phyloP scores from a whole-genome alignment of 2,113 vertebrate species.

The Saimiri boliviensis region DNA sequence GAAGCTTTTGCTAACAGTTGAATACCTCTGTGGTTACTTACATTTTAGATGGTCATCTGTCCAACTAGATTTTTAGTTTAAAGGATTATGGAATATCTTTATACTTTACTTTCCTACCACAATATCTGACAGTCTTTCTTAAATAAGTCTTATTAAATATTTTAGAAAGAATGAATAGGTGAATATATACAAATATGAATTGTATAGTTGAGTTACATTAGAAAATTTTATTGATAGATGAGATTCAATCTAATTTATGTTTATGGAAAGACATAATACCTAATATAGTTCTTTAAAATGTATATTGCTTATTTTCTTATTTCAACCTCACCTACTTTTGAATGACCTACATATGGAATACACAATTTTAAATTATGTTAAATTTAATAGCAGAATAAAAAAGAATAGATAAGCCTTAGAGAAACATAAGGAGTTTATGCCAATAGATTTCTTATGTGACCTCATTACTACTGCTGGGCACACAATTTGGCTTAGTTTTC shows the following conservation, averaged over 20 bases:
- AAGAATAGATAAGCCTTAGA: not conserved
- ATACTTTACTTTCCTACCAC: not conserved
- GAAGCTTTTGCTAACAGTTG: not conserved
- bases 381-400: constrained; percentile 3
- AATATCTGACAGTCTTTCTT: not conserved
- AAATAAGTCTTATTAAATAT: not conserved
- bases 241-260: not conserved
- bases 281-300: constrained; percentile 23
- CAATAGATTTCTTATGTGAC: constrained; percentile 51
- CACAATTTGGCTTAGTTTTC: constrained; percentile 54
- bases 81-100: not conserved
- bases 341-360: not conserved
- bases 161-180: not conserved
- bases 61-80: not conserved
- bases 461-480: constrained; percentile 45
- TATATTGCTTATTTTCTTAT: constrained; percentile 24
- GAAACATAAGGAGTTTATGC: constrained; percentile 33
- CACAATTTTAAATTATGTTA: not conserved
- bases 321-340: not conserved
- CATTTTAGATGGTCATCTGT: not conserved
- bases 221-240: not conserved
- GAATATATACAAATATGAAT: not conserved
- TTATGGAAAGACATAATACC: not conserved
- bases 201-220: not conserved
- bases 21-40: not conserved